These are phyloP conservation scores for Cheilosia impressa DNA, from an alignment of 2,888 invertebrate species.

Conservation along the genomic window DNA sequence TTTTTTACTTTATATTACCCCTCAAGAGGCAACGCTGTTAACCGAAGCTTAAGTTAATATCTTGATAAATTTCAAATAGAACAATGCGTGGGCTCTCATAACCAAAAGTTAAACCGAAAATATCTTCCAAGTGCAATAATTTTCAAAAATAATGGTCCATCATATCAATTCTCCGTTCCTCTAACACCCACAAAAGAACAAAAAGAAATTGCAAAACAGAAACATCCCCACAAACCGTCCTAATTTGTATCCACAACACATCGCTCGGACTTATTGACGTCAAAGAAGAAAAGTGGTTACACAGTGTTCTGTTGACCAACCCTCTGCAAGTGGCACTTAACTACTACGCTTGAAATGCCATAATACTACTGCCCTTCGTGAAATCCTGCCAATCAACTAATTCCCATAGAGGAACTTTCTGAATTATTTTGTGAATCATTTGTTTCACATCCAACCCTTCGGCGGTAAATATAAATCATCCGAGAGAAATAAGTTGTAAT, in stretches of 20 bases:
- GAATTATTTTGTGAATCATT: slow-evolving; percentile 21
- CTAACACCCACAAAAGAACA: background rate
- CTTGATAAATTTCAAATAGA: too few relatives aligned
- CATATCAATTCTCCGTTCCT: background rate
- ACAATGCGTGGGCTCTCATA: too few relatives aligned
- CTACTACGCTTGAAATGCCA: too few relatives aligned
- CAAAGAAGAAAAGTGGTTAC: background rate
- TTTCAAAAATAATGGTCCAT: too few relatives aligned
- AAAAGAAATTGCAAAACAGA: background rate
- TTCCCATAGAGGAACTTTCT: slow-evolving; percentile 11
- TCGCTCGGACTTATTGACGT: slow-evolving; percentile 7
- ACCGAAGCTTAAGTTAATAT: too few relatives aligned
- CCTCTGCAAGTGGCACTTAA: background rate
- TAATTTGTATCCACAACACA: background rate
- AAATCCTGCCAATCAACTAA: slow-evolving; percentile 33
- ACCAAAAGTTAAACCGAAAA: too few relatives aligned
- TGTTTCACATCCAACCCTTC: slow-evolving; percentile 1
- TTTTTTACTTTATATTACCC: too few relatives aligned
- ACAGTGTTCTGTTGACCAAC: background rate
- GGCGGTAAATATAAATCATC: slow-evolving; percentile 45
- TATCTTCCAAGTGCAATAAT: too few relatives aligned
- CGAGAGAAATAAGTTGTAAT: slow-evolving; percentile 47
- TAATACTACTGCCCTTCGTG: background rate
- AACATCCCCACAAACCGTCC: slow-evolving; percentile 5
- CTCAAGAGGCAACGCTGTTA: too few relatives aligned